A percentile compares a stretch with the other conserved stretches of the same genome.
Conservation (phyloP, 2,113 vertebrate genomes). For the Salvelinus sp. region DNA sequence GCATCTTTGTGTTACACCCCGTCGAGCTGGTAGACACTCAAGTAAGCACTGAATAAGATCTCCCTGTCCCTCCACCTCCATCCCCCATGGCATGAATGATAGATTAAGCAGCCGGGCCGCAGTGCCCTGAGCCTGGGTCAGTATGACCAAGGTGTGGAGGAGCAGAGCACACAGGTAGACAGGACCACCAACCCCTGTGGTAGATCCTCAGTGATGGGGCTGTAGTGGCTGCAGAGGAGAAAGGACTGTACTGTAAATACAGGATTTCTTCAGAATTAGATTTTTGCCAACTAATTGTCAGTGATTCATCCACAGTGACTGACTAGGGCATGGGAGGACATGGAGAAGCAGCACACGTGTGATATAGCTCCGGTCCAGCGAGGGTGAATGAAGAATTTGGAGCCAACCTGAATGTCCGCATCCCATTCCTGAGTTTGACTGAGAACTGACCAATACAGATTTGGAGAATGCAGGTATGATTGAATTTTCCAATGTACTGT, state of each 20-base stretch:
- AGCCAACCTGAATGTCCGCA: constrained; percentile 38
- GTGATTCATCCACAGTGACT: constrained; percentile 29
- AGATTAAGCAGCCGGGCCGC: constrained; percentile 70
- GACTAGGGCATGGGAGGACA: constrained; percentile 56
- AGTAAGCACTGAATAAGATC: constrained; percentile 75
- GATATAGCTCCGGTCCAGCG: constrained; percentile 16
- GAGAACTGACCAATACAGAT: constrained; percentile 34
- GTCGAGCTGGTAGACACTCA: constrained; percentile 70
- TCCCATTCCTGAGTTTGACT: constrained; percentile 30
- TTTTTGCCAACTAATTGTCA: constrained; percentile 32
- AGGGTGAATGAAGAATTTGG: constrained; percentile 23
- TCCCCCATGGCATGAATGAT: constrained; percentile 80
- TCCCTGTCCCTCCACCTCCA: constrained; percentile 59
- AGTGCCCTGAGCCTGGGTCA: constrained; percentile 48
- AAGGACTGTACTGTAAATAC: constrained; percentile 7
- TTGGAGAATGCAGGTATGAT: constrained; percentile 70
- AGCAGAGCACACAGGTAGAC: constrained; percentile 29
- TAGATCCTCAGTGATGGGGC: constrained; percentile 16
- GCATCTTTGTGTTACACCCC: constrained; percentile 81
- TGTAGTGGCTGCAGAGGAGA: background rate
- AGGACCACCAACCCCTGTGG: constrained; percentile 12
- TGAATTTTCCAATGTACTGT: background rate
- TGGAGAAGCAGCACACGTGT: constrained; percentile 28
- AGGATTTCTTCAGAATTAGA: constrained; percentile 18
- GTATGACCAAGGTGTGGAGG: constrained; percentile 24